Base-by-base conservation (phyloP, 2,797 vertebrate genomes). In the Carapus acus region DNA sequence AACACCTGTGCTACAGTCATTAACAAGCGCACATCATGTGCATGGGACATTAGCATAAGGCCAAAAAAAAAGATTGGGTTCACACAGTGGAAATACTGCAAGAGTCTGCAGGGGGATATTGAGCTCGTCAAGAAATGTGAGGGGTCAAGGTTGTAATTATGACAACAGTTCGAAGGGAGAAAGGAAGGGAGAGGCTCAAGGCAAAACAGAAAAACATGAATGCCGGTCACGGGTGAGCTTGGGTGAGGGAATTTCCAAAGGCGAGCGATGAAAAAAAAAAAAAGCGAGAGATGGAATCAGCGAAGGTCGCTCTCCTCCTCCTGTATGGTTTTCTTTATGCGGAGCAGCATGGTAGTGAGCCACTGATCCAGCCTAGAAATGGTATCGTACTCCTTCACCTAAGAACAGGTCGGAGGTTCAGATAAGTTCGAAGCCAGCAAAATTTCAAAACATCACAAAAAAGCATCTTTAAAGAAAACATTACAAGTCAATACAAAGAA, bases 311-410 rank as follows among this genome's bases (percentile, higher is more conserved):
- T 92, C 72, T 92, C 91, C 0, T 94, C 93, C 0, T 92, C 92
- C 69, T 93, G 91, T 83, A 96, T 91, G 60, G 89, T 93, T 69
- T 95, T 96, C 88, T 97, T 97, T 76, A 95, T 90, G 44, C 93
- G 90, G 12, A 97, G 87, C 7, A 97, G 88, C 91, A 95, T 94
- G 54, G 93, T 93, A 58, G 94, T 97, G 45, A 96, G 89, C 94
- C 94, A 97, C 83, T 95, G 93, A 80, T 96, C 93, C 86, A 97
- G 69, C 45, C 92, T 79, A 0, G 94, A 94, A 67, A 96, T 93
- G 29, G 89, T 87, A 71, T 97, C 94, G 0, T 82, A 96, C n/a
- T 97, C 87, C 62, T 90, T 90, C 59, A 90, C 87, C 88, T 89
- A 66, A 43, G 12, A 53, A 36, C 24, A 27, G 24, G 29, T 11